Conservation (phyloP, 1,140 invertebrate species). For the Mactra quadrangularis region DNA sequence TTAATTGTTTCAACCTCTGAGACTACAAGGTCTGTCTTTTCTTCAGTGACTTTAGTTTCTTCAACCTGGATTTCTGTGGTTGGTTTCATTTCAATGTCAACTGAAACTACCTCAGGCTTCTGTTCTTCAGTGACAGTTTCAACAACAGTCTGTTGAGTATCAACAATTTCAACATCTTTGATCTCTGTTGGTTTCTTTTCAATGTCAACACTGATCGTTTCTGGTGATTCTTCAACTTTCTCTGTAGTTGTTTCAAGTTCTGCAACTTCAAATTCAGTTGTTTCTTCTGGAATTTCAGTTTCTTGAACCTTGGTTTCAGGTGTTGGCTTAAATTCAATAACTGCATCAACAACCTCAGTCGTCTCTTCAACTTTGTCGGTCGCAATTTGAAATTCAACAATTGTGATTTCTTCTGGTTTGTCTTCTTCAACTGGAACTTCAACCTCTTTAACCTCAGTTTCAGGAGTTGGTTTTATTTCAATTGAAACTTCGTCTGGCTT, state of each 20-base stretch:
- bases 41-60: no score
- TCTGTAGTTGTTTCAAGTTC: neutral
- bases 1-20: neutral
- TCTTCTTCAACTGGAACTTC: neutral
- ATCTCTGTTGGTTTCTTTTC: slow-evolving; percentile 15
- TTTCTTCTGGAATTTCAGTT: slow-evolving; percentile 22
- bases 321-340: neutral
- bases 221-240: neutral
- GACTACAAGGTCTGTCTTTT: no score
- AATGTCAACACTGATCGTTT: neutral
- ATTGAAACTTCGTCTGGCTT: slow-evolving; percentile 22
- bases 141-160: slow-evolving; percentile 3
- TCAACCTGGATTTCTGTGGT: no score
- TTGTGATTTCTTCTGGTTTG: neutral
- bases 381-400: neutral
- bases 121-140: neutral
- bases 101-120: neutral
- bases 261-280: neutral
- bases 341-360: neutral
- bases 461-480: neutral
- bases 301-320: slow-evolving; percentile 13
- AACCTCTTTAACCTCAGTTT: neutral
- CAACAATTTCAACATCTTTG: neutral
- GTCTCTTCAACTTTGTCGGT: slow-evolving; percentile 3
- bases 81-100: slow-evolving; percentile 27